Evolutionary conservation across 2,888 invertebrate species (phyloP), one percentile per base, ranked within the genome.

Genomic region (Caenorhabditis sp.): DNA sequence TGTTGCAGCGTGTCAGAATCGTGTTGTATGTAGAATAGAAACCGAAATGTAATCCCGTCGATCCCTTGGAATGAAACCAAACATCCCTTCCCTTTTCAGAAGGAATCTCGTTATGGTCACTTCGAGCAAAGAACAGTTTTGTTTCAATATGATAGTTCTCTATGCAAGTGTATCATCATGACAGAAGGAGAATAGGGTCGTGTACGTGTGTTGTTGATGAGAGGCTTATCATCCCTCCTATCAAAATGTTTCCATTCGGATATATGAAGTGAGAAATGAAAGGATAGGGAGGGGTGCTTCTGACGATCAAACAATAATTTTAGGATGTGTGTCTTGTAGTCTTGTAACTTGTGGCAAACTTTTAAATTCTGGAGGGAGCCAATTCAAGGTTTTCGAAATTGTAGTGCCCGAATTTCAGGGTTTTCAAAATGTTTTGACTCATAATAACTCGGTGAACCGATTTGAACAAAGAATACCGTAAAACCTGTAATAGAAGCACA

Each of bases 101-200:
- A 51, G 44, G 7, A 26, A 61, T 16, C 73, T 63, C 54, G 73
- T 73, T 73, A 35, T 54, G 26, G n/a, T 7, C 44, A 59, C 56
- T 49, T 75, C 47, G 75, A 75, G 66, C 75, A 75, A 47, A 68
- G 75, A 75, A 75, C 66, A 68, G 38, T 73, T 73, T 70, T 58
- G 56, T 59, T 59, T 59, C 59, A 59, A 35, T 54, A 54, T 76
- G 76, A 76, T 76, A 76, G 76, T 76, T 69, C 68, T 76, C 68
- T 76, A 69, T 76, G 66, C 56, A 75, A 56, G 54, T 54, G 51
- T 54, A 74, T 64, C 74, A 64, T 54, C 28, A 73, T 61, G 22
- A 35, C 38, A 24, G n/a, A 58, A n/a, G 38, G 47, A n/a, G 49
- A 31, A 61, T 59, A 16, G 26, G 49, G 59, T 64, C 19, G 38